Conservation (phyloP, 2,888 invertebrate genomes). For the Cotesia congregata region DNA sequence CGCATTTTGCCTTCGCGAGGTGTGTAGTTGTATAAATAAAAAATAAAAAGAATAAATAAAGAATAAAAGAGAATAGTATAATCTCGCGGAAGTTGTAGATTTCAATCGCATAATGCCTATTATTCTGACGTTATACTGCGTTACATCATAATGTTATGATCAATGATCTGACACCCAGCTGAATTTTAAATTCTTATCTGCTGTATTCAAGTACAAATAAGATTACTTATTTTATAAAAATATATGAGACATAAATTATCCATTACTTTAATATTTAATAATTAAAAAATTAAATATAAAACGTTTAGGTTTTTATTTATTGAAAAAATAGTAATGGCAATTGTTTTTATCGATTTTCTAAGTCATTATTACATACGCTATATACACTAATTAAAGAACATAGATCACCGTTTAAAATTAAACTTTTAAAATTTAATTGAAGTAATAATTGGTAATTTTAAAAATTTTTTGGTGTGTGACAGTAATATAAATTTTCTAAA, state of each 20-base stretch:
- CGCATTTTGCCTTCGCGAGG: conserved; percentile 29
- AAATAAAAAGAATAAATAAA: conserved; percentile 25
- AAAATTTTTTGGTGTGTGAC: neutral
- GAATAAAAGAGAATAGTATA: conserved; percentile 1
- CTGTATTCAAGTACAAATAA: neutral
- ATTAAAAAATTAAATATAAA: neutral
- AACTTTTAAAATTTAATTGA: neutral
- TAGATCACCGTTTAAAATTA: no score
- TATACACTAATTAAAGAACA: no score
- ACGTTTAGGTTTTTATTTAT: neutral
- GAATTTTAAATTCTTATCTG: neutral
- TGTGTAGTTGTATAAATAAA: conserved; percentile 24
- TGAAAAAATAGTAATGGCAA: neutral
- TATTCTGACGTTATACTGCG: conserved; percentile 2
- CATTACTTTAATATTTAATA: neutral
- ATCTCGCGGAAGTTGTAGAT: neutral
- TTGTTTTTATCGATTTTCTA: no score
- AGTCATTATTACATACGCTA: no score
- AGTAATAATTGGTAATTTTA: neutral
- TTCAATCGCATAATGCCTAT: neutral
- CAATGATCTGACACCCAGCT: neutral
- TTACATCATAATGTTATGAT: neutral
- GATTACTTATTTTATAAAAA: neutral
- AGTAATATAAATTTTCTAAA: neutral
- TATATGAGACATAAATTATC: neutral